phyloP scores from a whole-genome alignment of 1,140 invertebrate species.

The Philopotamus ludificatus region DNA sequence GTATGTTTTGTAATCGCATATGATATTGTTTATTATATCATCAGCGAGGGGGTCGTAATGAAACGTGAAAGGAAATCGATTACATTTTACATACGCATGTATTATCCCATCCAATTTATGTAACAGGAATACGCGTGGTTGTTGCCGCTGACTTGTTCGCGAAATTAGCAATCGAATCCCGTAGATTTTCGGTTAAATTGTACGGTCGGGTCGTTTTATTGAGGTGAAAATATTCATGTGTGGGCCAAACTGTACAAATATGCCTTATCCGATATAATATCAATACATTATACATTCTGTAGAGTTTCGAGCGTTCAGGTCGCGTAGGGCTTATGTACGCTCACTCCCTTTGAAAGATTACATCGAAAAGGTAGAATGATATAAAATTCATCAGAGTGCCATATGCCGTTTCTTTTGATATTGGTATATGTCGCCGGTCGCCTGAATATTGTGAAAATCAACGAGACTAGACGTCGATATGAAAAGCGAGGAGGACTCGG shows the following conservation, averaged over 20 bases:
- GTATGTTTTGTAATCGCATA: background rate
- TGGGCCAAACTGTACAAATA: slow-evolving; percentile 4
- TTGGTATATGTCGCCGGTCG: slow-evolving; percentile 21
- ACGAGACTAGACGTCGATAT: slow-evolving; percentile 31
- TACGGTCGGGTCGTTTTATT: too few relatives aligned
- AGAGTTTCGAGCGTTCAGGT: background rate
- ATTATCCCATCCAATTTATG: too few relatives aligned
- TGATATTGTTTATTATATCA: background rate
- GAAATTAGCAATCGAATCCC: too few relatives aligned
- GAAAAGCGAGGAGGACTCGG: slow-evolving; percentile 13
- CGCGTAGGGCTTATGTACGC: slow-evolving; percentile 4
- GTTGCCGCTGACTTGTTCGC: too few relatives aligned
- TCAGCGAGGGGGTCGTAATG: too few relatives aligned
- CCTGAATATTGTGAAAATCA: slow-evolving; percentile 28
- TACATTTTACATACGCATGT: too few relatives aligned
- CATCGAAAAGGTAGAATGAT: slow-evolving; percentile 31
- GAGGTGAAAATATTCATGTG: background rate
- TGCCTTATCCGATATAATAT: slow-evolving; percentile 5
- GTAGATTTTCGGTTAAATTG: too few relatives aligned
- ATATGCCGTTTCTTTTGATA: slow-evolving; percentile 35
- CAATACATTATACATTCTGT: slow-evolving; percentile 19
- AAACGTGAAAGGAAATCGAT: too few relatives aligned
- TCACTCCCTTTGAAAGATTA: slow-evolving; percentile 29
- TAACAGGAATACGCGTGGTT: too few relatives aligned
- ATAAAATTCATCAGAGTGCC: slow-evolving; percentile 37